Conservation (phyloP, 2,888 invertebrate genomes). For the Rhynchonema sp. region DNA sequence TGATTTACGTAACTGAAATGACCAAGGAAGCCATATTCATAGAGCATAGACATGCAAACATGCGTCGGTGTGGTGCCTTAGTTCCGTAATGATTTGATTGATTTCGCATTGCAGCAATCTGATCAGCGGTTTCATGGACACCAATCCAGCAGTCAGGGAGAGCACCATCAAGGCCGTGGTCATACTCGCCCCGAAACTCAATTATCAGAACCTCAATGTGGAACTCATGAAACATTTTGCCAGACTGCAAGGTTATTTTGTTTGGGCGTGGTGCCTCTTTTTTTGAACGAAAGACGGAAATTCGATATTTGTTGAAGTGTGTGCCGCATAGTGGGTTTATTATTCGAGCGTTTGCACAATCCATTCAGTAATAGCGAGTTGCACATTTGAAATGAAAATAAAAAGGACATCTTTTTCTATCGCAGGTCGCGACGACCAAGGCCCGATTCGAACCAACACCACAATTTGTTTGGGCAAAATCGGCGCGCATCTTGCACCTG, state of each 20-base stretch:
- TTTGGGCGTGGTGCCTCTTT: neutral
- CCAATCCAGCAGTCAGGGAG: slow-evolving; percentile 85
- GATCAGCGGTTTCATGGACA: slow-evolving; percentile 82
- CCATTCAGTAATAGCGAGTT: no score
- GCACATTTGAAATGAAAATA: no score
- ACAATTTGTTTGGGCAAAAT: slow-evolving; percentile 96
- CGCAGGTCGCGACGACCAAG: slow-evolving; percentile 32
- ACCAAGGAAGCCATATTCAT: no score
- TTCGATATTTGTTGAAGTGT: neutral
- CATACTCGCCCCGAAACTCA: slow-evolving; percentile 79
- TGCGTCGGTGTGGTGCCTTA: no score
- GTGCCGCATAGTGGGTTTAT: no score
- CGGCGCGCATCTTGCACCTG: slow-evolving; percentile 77
- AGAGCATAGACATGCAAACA: no score
- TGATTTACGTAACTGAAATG: no score
- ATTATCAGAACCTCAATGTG: slow-evolving; percentile 88
- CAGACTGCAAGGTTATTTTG: slow-evolving; percentile 47
- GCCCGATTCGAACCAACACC: slow-evolving; percentile 72
- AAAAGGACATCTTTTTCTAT: no score
- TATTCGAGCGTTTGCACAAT: no score
- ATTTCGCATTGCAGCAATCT: slow-evolving; percentile 33
- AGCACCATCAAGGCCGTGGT: slow-evolving; percentile 94
- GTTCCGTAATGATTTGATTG: no score
- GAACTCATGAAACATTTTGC: slow-evolving; percentile 90
- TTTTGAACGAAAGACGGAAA: neutral